These are phyloP conservation scores for Dermatemys mawii DNA, from an alignment of 2,113 vertebrate genomes.

Conservation along the genomic window DNA sequence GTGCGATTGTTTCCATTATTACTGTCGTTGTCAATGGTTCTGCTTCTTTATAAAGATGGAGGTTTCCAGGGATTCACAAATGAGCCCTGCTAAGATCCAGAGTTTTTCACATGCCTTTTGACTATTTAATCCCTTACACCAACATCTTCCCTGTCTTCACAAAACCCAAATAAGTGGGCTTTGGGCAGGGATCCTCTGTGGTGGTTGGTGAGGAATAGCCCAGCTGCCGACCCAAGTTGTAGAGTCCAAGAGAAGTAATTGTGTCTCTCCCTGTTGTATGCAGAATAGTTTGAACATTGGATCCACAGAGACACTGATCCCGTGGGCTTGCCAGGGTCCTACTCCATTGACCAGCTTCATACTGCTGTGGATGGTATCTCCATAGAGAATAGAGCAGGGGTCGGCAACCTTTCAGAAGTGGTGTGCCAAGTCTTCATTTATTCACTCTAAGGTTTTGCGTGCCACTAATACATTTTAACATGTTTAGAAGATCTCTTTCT, in stretches of 20 bases:
- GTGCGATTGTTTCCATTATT: background rate
- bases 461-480: too few species aligned
- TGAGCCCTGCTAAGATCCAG: background rate
- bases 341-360: rapidly evolving
- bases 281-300: background rate
- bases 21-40: too few species aligned
- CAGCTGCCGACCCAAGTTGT: background rate
- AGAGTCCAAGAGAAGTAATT: background rate
- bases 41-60: too few species aligned
- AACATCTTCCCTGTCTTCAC: background rate
- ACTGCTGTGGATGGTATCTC: background rate
- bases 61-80: background rate
- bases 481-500: too few species aligned
- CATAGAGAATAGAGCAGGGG: background rate
- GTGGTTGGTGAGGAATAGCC: background rate
- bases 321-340: rapidly evolving
- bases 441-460: too few species aligned
- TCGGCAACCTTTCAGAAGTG: too few species aligned
- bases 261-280: background rate
- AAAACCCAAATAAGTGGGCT: background rate
- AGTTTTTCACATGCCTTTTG: background rate
- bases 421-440: too few species aligned
- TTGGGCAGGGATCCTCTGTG: background rate
- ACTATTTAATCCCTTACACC: background rate
- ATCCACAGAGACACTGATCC: background rate